phyloP scores from a whole-genome alignment of 2,113 vertebrate genomes.

The Hippolais icterina region DNA sequence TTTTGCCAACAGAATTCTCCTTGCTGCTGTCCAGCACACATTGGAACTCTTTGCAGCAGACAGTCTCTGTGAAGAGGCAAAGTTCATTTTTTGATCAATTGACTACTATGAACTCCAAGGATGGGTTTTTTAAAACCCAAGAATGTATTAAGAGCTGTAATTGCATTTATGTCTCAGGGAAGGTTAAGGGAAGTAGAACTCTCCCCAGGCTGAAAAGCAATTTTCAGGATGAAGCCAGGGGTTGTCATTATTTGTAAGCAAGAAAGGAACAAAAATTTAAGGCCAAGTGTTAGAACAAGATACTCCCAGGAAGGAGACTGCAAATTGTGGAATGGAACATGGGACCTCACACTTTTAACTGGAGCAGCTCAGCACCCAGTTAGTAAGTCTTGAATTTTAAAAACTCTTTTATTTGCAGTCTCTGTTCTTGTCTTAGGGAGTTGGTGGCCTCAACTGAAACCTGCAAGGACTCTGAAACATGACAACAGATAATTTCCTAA shows the following conservation, averaged over 20 bases:
- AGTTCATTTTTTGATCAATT: not conserved
- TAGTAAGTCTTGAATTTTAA: not conserved
- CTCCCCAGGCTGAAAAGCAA: not conserved
- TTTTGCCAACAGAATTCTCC: not conserved
- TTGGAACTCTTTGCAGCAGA: not conserved
- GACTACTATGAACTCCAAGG: not conserved
- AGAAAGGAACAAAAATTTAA: not conserved
- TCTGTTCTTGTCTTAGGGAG: not conserved
- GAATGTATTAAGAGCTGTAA: not conserved
- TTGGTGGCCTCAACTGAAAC: not conserved
- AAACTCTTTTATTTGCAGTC: not conserved
- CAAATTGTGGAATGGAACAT: not conserved
- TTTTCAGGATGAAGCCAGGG: not conserved
- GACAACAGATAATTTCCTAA: not conserved
- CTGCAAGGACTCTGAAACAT: not conserved
- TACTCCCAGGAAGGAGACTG: not conserved
- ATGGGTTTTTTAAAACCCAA: not conserved
- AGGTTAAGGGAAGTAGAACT: not conserved
- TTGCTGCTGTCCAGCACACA: not conserved
- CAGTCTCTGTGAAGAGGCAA: not conserved
- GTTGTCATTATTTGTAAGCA: not conserved
- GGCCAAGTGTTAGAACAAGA: not conserved
- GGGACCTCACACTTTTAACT: not conserved
- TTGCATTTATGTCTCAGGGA: not conserved
- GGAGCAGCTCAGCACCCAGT: not conserved